Evolutionary conservation across 2,888 invertebrate species (phyloP), one percentile per base, ranked within the genome.

Genomic region (Eledona agricola): DNA sequence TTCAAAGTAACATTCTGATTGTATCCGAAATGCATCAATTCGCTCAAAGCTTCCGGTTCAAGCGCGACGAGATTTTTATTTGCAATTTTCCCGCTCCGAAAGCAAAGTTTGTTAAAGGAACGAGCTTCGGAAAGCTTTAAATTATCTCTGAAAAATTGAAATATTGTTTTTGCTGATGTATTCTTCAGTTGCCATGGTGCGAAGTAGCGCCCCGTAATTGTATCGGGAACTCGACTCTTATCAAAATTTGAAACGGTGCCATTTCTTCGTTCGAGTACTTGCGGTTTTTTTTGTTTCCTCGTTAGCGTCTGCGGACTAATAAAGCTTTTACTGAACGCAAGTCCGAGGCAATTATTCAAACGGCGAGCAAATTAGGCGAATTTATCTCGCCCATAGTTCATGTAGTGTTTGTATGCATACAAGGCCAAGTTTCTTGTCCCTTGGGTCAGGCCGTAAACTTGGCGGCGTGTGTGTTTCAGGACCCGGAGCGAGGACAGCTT

Each of bases 341-440:
- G 46, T 34, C 46, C 38, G 22, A 38, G 11, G 34, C 16, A 35
- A 51, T 43, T 35, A 51, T 43, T 51, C 28, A 51, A 29, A 35
- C 28, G 29, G 7, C 13, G n/a, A 28, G 19, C 25, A 42, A 50
- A 40, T 50, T 40, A 40, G 29, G 4, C 47, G 29, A 47, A 47
- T 47, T 37, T 37, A 34, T 35, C 34, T 46, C 26, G n/a, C 19
- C n/a, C 15, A 9, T 47, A 29, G 29, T 20, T 37, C n/a, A n/a
- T n/a, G n/a, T n/a, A n/a, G 10, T 25, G 20, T 35, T 28, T 47
- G 37, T 16, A 35, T 34, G 42, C 29, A 29, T 20, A 13, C 9
- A 13, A 23, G 7, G 37, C 23, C n/a, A 7, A 22, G 25, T 37
- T 37, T 37, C 31, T 31, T 31, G 29, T 22, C 20, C 15, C 12